Evolutionary conservation across 2,113 vertebrate species (phyloP).

Genomic region (Chaetodon auriga): DNA sequence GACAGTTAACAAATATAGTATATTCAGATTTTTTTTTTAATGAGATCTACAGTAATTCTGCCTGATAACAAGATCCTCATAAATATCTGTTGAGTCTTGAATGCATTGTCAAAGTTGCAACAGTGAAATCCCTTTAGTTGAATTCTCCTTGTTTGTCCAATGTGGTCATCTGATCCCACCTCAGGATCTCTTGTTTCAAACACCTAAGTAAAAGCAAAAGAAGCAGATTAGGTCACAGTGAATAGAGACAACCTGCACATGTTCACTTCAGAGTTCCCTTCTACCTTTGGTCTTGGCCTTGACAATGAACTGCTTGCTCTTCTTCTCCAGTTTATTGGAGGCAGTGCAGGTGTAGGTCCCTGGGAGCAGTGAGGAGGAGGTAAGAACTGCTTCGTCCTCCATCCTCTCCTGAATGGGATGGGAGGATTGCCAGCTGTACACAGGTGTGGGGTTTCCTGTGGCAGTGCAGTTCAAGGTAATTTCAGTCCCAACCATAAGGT

Average conservation of each 20-base stretch:
- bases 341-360: constrained; percentile 81
- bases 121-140: constrained; percentile 40
- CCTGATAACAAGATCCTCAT: constrained; percentile 47
- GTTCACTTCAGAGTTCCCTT: neutral
- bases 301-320: constrained; percentile 81
- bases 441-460: constrained; percentile 74
- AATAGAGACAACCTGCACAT: neutral
- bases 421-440: constrained; percentile 78
- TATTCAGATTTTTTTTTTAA: constrained; percentile 32
- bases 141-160: constrained; percentile 25
- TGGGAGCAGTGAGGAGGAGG: constrained; percentile 72
- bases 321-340: constrained; percentile 78
- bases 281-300: constrained; percentile 75
- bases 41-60: constrained; percentile 39
- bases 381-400: constrained; percentile 67
- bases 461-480: constrained; percentile 79
- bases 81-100: constrained; percentile 59
- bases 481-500: constrained; percentile 69
- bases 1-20: constrained; percentile 42
- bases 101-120: constrained; percentile 42
- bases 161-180: constrained; percentile 28
- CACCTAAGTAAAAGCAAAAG: constrained; percentile 58
- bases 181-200: constrained; percentile 50
- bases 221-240: constrained; percentile 23
- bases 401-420: constrained; percentile 51